Percentiles rank a stretch among this genome's conserved stretches.
Evolutionary conservation across 92 coral and sea anemone genomes (phyloP).

Genomic region (Siderastrea siderea): DNA sequence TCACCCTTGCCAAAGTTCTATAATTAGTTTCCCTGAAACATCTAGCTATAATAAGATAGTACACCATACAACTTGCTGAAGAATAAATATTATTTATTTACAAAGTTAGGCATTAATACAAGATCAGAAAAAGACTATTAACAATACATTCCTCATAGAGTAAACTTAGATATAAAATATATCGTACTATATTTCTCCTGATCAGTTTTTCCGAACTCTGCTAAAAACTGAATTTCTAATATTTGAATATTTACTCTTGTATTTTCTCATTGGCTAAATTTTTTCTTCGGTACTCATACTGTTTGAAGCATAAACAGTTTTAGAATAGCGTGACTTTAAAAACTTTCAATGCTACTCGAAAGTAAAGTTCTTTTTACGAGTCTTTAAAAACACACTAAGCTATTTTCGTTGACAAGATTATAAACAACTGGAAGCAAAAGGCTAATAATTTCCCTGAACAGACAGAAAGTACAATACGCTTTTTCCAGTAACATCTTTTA

Average conservation of each 20-base stretch:
- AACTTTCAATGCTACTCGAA: too few relatives aligned
- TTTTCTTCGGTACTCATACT: not conserved
- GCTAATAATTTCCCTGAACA: too few relatives aligned
- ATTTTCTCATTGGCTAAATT: not conserved
- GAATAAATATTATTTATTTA: constrained; percentile 1
- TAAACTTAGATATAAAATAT: constrained; percentile 3
- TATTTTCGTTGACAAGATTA: too few relatives aligned
- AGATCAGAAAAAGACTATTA: not conserved
- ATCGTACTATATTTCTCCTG: not conserved
- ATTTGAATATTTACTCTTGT: not conserved
- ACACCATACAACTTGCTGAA: not conserved
- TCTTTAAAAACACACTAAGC: too few relatives aligned
- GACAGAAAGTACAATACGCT: too few relatives aligned
- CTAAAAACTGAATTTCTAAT: not conserved
- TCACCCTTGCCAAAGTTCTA: too few relatives aligned
- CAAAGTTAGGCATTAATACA: not conserved
- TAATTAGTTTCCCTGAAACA: too few relatives aligned
- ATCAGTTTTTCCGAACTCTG: not conserved
- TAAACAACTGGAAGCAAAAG: too few relatives aligned
- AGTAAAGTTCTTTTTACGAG: too few relatives aligned
- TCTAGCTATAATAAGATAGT: not conserved
- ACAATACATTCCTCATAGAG: not conserved
- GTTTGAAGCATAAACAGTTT: not conserved
- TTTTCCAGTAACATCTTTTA: too few relatives aligned
- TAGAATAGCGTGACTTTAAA: too few relatives aligned